Base-by-base conservation (phyloP, 2,888 invertebrate species). In the Scaptomyza polygonia region DNA sequence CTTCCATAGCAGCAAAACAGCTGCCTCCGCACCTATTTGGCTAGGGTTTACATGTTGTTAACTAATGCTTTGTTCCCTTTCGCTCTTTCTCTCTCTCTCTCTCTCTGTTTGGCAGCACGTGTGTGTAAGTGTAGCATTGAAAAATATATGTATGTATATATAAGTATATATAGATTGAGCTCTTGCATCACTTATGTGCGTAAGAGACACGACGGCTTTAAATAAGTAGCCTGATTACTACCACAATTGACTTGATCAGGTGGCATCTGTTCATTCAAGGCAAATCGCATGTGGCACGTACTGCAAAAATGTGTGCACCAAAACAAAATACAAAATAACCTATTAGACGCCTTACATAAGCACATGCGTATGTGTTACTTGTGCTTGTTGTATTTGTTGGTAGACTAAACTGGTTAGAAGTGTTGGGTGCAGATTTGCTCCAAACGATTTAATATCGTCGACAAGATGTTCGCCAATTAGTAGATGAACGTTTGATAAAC, bases 171-270 rank as follows among this genome's bases (percentile, higher is more conserved):
- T 54, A 56, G 57, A 58, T 63, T 57, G 27, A 11, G 39, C 56
- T 55, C 27, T 47, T 40, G 67, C 72, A 59, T 64, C 67, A 66
- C 51, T 66, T 51, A 45, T 62, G 49, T 44, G 52, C 51, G 39
- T 16, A 36, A 14, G 39, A 39, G 39, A 39, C 9, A 43, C 45
- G 52, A 42, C 39, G 44, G 30, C 30, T 54, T 61, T 70, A 76
- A 72, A 75, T 76, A 70, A 72, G 71, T 75, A 70, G 77, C 77
- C 59, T 71, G 66, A 76, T 73, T 73, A 71, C 56, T 43, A 27
- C 27, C 71, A 56, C 77, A 70, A 64, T 70, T 53, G 72, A 63
- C 54, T 59, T 53, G 55, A 52, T 59, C 58, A 27, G 67, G 52
- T 51, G 48, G 63, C 64, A 62, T 29, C 40, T 53, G 43, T 52